Evolutionary conservation across 1,140 invertebrate species (phyloP), one percentile per base, ranked within the genome.

Genomic region (Ceratitis capitata): DNA sequence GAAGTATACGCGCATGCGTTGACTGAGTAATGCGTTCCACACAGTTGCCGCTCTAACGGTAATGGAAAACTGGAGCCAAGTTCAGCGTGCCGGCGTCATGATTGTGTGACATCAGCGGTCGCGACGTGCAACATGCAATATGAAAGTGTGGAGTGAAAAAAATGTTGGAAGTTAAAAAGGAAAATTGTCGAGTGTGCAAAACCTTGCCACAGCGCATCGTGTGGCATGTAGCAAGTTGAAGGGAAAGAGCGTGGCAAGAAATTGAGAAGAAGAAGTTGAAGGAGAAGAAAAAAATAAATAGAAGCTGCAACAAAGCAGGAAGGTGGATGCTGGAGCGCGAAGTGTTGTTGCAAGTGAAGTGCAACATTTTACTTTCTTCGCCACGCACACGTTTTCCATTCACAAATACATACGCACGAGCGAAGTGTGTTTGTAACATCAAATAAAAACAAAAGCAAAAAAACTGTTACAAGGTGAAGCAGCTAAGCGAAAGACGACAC

Each of bases 21-120:
- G 78, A 82, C 61, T 69, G 32, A 69, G 10, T 35, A 69, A 69
- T 69, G 61, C 32, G 32, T 69, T 69, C 32, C 61, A 69, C 58
- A 61, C 61, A 61, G 23, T 16, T 26, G 42, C 12, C 47, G 53
- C 26, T 23, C 51, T 35, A 49, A 83, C 47, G 45, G 82, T 53
- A 83, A 35, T 58, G 51, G 14, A 9, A 84, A 84, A 84, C 83
- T 84, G 83, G 83, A 84, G 83, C 83, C 83, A 84, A 84, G 83
- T 84, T 84, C 83, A 83, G 82, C 49, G 32, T 35, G 69, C 35
- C 69, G n/a, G n/a, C n/a, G 69, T 49, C 6, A 49, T 53, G 26
- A 53, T 32, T 83, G 45, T 83, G 42, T 49, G 42, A 16, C 45
- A 83, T 45, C 45, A 26, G 42, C 47, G n/a, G 5, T 3, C 2